Conservation (phyloP, 2,797 vertebrate genomes). For the Amblyopsis hoosieri region DNA sequence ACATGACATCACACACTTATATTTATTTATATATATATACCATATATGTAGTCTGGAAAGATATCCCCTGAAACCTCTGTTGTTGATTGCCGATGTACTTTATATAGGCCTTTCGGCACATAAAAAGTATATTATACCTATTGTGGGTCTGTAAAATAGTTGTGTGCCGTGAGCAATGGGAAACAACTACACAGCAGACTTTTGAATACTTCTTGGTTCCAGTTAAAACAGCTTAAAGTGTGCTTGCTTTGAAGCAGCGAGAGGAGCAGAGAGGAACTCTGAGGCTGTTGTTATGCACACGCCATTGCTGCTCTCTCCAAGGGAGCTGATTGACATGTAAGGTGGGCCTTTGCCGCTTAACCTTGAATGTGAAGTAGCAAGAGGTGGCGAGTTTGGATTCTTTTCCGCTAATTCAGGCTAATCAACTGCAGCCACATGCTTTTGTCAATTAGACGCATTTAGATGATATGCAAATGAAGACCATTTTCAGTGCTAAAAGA, state of each 20-base stretch:
- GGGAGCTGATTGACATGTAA: conserved; percentile 54
- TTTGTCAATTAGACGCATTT: conserved; percentile 34
- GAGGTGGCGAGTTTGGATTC: conserved; percentile 36
- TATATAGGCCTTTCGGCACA: conserved; percentile 1
- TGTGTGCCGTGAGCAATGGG: conserved; percentile 43
- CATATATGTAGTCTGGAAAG: too few species aligned
- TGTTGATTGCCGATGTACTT: too few species aligned
- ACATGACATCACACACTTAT: too few species aligned
- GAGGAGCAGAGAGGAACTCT: conserved; percentile 46
- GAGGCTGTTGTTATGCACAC: conserved; percentile 47
- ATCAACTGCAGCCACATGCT: conserved; percentile 19
- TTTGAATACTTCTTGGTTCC: conserved; percentile 60
- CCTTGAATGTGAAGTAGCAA: conserved; percentile 51
- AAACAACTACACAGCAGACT: conserved; percentile 39
- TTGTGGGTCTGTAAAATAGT: conserved; percentile 33
- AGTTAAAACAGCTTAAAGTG: conserved; percentile 61
- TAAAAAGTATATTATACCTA: conserved; percentile 9
- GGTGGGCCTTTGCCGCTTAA: conserved; percentile 50
- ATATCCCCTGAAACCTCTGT: too few species aligned
- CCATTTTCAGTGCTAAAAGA: conserved; percentile 72
- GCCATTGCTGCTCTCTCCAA: conserved; percentile 33
- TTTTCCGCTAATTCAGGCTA: conserved; percentile 22
- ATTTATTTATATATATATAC: too few species aligned
- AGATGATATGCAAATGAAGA: conserved; percentile 55
- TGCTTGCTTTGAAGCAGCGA: conserved; percentile 56